These are phyloP conservation scores for Bambusicola thoracicus DNA, from an alignment of 2,113 vertebrate species.

Conservation along the genomic window DNA sequence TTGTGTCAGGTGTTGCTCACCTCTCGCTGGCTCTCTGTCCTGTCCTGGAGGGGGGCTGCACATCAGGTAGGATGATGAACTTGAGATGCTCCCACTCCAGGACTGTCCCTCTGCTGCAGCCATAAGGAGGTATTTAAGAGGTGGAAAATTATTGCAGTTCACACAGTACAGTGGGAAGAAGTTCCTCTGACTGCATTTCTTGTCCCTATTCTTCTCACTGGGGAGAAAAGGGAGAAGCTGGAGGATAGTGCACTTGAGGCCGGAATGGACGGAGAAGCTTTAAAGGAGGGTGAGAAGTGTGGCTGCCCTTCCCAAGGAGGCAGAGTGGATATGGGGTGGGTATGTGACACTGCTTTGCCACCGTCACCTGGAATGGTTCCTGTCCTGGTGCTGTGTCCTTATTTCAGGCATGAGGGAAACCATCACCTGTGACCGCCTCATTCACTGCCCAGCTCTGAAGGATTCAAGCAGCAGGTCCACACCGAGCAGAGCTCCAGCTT, in stretches of 20 bases:
- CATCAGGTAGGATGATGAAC: neutral
- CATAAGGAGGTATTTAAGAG: neutral
- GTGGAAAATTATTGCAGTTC: neutral
- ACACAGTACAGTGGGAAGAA: neutral
- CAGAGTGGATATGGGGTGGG: neutral
- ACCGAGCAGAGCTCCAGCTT: neutral
- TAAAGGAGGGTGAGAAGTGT: neutral
- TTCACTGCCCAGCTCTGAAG: neutral
- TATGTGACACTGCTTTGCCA: no score
- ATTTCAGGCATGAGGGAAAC: neutral
- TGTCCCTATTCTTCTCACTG: neutral
- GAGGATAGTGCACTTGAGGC: neutral
- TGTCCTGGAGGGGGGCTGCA: neutral
- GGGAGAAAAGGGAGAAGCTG: neutral
- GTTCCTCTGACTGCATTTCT: accelerated
- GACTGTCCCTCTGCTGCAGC: neutral
- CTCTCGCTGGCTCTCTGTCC: neutral
- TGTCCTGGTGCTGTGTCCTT: accelerated
- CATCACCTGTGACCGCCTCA: accelerated
- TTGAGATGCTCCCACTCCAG: neutral
- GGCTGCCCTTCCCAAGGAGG: accelerated
- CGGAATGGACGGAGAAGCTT: no score
- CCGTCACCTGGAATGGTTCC: neutral
- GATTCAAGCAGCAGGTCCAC: neutral
- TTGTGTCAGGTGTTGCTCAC: accelerated